Evolutionary conservation across 2,888 invertebrate genomes (phyloP).

Genomic region (Tetragonula carbonaria): DNA sequence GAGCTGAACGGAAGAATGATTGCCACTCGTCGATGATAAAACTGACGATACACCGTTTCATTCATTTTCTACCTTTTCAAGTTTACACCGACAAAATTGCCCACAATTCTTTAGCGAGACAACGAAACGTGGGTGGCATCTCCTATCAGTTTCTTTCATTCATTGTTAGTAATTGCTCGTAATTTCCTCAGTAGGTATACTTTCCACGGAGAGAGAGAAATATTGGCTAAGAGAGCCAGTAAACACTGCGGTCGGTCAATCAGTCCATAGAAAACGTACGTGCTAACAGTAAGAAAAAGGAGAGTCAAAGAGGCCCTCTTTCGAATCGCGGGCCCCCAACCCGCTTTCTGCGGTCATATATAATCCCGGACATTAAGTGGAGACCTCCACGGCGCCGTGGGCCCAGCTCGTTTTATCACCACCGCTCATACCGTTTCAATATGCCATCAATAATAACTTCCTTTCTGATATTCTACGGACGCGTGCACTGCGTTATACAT

Average conservation of each 20-base stretch:
- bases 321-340: conserved; percentile 44
- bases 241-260: not conserved
- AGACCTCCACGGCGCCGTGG: conserved; percentile 81
- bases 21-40: not conserved
- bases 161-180: not conserved
- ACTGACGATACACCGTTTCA: not conserved
- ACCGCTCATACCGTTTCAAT: conserved; percentile 83
- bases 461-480: conserved; percentile 66
- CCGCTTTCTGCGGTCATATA: conserved; percentile 73
- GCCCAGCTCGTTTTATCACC: conserved; percentile 82
- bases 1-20: not conserved
- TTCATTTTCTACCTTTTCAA: too few species aligned
- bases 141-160: not conserved
- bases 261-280: conserved; percentile 16
- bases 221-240: not conserved
- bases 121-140: too few species aligned
- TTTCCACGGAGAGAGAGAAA: not conserved
- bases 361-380: conserved; percentile 82
- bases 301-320: conserved; percentile 27
- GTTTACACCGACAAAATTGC: too few species aligned
- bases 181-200: not conserved
- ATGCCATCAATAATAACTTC: conserved; percentile 83
- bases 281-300: conserved; percentile 49
- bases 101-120: too few species aligned
- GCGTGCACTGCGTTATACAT: conserved; percentile 69